Percentiles rank a stretch among this genome's conserved stretches.
phyloP scores from a whole-genome alignment of 2,888 invertebrate species.

The Altica lythri region DNA sequence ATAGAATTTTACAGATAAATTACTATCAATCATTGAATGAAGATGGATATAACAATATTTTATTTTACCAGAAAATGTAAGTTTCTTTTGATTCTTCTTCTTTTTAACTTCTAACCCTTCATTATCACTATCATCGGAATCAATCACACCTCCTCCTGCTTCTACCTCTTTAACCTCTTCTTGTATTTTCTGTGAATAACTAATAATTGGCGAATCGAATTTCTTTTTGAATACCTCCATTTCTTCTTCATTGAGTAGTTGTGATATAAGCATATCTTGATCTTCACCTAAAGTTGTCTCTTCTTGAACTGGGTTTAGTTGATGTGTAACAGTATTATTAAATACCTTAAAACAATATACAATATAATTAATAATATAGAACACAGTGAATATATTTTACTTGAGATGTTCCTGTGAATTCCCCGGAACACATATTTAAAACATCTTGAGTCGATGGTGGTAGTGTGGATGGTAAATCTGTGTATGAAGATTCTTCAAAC shows the following conservation, averaged over 20 bases:
- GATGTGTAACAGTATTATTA: constrained; percentile 17
- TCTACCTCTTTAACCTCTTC: constrained; percentile 39
- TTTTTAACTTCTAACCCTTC: constrained; percentile 35
- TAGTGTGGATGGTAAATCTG: background rate
- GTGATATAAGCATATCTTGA: constrained; percentile 50
- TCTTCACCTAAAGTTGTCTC: constrained; percentile 43
- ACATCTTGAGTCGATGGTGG: constrained; percentile 49
- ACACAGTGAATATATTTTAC: background rate
- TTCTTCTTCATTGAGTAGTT: constrained; percentile 51
- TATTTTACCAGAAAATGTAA: constrained; percentile 59
- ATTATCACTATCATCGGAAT: constrained; percentile 47
- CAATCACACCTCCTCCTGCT: constrained; percentile 44
- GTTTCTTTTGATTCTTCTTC: constrained; percentile 52
- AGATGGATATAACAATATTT: background rate
- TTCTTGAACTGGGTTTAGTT: constrained; percentile 20
- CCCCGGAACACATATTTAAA: constrained; percentile 52
- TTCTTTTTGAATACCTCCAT: constrained; percentile 49
- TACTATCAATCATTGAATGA: too few relatives aligned
- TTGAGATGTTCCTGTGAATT: constrained; percentile 44
- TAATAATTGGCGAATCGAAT: constrained; percentile 44
- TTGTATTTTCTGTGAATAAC: constrained; percentile 23
- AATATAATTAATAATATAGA: background rate
- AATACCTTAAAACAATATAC: constrained; percentile 5
- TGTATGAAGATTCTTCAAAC: constrained; percentile 6
- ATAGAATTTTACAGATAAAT: too few relatives aligned